phyloP scores from a whole-genome alignment of 2,113 vertebrate genomes.

The Carassius gibelio region DNA sequence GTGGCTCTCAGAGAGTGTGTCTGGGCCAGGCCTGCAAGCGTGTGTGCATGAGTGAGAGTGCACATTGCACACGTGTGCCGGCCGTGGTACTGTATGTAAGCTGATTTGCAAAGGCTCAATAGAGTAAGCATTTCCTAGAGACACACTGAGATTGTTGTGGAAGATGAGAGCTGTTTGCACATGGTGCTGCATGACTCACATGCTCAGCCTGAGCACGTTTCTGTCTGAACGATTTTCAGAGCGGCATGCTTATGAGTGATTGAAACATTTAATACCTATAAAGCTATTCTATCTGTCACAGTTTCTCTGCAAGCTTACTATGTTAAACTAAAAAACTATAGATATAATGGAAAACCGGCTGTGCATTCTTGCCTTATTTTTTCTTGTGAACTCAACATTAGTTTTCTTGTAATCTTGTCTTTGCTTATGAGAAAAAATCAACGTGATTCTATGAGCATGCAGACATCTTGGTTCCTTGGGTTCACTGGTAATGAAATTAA shows the following conservation, averaged over 20 bases:
- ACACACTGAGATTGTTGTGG: conserved; percentile 58
- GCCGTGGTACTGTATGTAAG: conserved; percentile 66
- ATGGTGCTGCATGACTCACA: conserved; percentile 63
- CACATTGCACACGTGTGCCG: conserved; percentile 74
- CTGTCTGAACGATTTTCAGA: conserved; percentile 7
- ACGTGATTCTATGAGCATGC: not conserved
- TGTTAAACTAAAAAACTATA: not conserved
- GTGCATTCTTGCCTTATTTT: not conserved
- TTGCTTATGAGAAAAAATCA: not conserved
- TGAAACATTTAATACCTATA: not conserved
- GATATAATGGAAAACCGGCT: not conserved
- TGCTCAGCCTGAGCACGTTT: conserved; percentile 1
- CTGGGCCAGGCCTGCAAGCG: conserved; percentile 23
- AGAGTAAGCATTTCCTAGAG: conserved; percentile 65
- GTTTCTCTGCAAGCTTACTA: not conserved
- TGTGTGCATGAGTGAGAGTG: conserved; percentile 48
- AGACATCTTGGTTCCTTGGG: not conserved
- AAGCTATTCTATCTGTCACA: not conserved
- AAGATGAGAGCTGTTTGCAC: conserved; percentile 54
- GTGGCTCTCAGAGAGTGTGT: conserved; percentile 1
- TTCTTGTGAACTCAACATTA: too few relatives aligned
- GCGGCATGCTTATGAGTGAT: not conserved
- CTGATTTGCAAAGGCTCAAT: conserved; percentile 63
- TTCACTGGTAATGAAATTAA: not conserved
- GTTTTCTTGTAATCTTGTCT: not conserved